Conservation (phyloP, 2,113 vertebrate species). For the Lampris incognitus region DNA sequence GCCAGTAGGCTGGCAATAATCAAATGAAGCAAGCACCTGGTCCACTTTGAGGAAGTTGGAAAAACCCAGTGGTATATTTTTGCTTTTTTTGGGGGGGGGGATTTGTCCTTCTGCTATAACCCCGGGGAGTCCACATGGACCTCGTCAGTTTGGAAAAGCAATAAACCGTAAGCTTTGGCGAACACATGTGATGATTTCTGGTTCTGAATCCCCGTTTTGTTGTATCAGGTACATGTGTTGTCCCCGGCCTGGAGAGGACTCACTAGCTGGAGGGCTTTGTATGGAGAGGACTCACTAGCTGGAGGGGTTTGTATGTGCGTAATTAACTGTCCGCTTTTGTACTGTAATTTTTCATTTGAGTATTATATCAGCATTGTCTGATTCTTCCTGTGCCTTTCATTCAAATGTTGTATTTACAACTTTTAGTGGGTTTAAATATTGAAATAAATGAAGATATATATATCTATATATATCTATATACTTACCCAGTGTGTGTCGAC, state of each 20-base stretch:
- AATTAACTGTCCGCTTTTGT: conserved; percentile 93
- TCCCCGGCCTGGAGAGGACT: conserved; percentile 73
- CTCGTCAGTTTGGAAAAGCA: conserved; percentile 86
- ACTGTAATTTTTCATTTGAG: conserved; percentile 92
- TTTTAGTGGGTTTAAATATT: conserved; percentile 97
- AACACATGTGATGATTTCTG: conserved; percentile 74
- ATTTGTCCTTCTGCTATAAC: conserved; percentile 11
- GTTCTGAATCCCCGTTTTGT: conserved; percentile 80
- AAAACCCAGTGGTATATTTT: conserved; percentile 13
- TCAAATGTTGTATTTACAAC: conserved; percentile 96
- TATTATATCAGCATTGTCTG: conserved; percentile 96
- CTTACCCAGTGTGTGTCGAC: conserved; percentile 54
- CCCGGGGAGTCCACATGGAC: conserved; percentile 49
- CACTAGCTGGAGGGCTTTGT: conserved; percentile 84
- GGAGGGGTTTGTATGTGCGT: conserved; percentile 91
- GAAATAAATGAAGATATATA: conserved; percentile 87
- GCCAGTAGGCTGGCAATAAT: conserved; percentile 34
- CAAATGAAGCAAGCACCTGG: conserved; percentile 37
- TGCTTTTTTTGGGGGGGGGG: conserved; percentile 2
- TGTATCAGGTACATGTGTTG: conserved; percentile 77
- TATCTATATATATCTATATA: conserved; percentile 66
- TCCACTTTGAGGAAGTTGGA: conserved; percentile 12
- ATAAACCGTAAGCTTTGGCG: conserved; percentile 87
- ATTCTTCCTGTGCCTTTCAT: conserved; percentile 98
- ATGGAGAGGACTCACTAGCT: conserved; percentile 68